A percentile compares a stretch with the other conserved stretches of the same genome.
Evolutionary conservation across 2,888 invertebrate species (phyloP).

Genomic region (Chrysolina haemoptera): DNA sequence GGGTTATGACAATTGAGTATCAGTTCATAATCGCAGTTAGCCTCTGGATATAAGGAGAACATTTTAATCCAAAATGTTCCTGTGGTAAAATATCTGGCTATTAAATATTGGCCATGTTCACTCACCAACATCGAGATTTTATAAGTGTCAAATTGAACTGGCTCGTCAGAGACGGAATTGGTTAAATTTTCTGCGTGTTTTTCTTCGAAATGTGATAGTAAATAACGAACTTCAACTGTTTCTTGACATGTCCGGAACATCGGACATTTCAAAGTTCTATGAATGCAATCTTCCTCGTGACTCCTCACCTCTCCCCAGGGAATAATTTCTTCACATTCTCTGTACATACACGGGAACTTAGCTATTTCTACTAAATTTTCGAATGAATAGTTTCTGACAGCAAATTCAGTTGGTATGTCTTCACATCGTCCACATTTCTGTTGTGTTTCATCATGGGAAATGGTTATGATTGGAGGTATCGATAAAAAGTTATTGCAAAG

Average conservation of each 20-base stretch:
- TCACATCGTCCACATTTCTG: slow-evolving; percentile 12
- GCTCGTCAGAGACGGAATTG: no score
- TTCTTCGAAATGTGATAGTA: no score
- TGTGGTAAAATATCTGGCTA: no score
- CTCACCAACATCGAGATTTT: no score
- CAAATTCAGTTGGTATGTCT: not conserved
- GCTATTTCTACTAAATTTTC: not conserved
- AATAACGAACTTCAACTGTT: not conserved
- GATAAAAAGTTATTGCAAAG: slow-evolving; percentile 6
- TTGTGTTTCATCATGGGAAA: slow-evolving; percentile 2
- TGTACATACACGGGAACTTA: not conserved
- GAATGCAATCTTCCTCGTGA: not conserved
- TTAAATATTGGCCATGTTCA: no score
- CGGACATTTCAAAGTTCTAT: not conserved
- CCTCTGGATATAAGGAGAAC: no score
- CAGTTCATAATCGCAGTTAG: no score
- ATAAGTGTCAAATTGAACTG: no score
- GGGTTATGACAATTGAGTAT: not conserved
- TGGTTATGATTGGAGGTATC: not conserved
- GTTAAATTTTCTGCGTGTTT: no score
- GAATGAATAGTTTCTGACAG: not conserved
- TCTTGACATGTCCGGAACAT: not conserved
- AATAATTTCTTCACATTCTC: not conserved
- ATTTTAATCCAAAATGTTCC: no score
- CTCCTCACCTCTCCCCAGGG: not conserved